These are phyloP conservation scores for Egretta garzetta DNA, from an alignment of 2,113 vertebrate genomes.

Conservation along the genomic window DNA sequence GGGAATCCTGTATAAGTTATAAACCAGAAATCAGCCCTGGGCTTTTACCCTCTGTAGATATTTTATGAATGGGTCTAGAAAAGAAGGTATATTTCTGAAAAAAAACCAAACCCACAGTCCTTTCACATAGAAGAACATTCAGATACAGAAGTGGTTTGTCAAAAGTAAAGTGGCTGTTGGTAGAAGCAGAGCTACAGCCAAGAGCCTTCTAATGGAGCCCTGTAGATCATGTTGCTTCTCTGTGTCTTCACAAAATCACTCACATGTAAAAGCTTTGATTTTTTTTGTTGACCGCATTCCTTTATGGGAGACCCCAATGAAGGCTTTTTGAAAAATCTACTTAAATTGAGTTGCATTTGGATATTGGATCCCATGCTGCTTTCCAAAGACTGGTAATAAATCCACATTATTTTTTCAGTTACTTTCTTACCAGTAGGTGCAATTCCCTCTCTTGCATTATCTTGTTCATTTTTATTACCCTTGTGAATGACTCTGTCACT, in stretches of 20 bases:
- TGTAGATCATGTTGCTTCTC: background rate
- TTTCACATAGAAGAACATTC: background rate
- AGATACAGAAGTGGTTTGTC: background rate
- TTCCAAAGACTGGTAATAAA: background rate
- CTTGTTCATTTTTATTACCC: slow-evolving; percentile 43
- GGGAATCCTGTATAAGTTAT: background rate
- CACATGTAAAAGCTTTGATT: background rate
- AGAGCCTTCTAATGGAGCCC: background rate
- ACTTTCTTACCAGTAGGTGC: background rate
- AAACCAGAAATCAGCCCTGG: background rate
- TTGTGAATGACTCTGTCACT: slow-evolving; percentile 34
- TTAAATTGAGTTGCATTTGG: slow-evolving; percentile 26
- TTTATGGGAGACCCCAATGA: background rate
- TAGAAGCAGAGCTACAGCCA: background rate
- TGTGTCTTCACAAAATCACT: background rate
- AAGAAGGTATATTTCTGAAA: background rate
- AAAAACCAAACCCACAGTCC: background rate
- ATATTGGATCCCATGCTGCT: background rate
- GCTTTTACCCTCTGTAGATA: background rate
- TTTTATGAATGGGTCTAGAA: background rate
- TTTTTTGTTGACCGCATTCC: background rate
- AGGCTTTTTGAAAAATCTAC: slow-evolving; percentile 1
- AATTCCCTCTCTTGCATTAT: slow-evolving; percentile 41
- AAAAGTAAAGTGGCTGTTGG: background rate
- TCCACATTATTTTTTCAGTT: background rate